A percentile compares a stretch with the other conserved stretches of the same genome.
Evolutionary conservation across 2,797 vertebrate genomes (phyloP).

Genomic region (Sebastes oblongus): DNA sequence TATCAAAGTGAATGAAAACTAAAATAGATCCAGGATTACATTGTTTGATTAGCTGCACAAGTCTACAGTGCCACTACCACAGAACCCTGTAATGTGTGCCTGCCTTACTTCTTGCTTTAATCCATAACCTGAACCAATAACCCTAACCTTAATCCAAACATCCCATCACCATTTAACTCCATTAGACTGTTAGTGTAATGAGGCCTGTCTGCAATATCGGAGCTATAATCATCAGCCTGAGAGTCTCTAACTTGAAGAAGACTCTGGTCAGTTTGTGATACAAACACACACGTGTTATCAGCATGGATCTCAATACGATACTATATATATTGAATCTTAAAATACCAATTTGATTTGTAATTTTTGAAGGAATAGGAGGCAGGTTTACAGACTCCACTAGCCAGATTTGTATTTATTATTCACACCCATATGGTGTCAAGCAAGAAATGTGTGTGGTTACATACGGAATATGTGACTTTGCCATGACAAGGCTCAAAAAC

Average conservation of each 20-base stretch:
- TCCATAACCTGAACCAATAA: slow-evolving; percentile 14
- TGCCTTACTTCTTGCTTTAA: neutral
- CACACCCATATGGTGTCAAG: neutral
- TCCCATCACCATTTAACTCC: slow-evolving; percentile 8
- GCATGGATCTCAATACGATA: neutral
- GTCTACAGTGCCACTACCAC: too few species aligned
- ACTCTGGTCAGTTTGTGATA: neutral
- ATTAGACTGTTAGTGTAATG: slow-evolving; percentile 15
- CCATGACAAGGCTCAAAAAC: neutral
- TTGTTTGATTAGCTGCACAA: neutral
- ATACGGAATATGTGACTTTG: neutral
- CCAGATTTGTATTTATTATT: neutral
- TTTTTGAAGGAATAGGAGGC: neutral
- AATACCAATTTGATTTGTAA: neutral
- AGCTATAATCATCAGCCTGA: slow-evolving; percentile 5
- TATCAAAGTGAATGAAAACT: neutral
- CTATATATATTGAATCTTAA: neutral
- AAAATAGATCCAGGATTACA: neutral
- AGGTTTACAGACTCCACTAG: neutral
- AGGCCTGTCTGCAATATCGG: neutral
- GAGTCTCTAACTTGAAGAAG: neutral
- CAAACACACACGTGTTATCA: neutral
- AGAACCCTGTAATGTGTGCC: neutral
- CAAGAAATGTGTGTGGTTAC: neutral
- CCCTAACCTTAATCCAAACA: slow-evolving; percentile 17